These are phyloP conservation scores for Lasioglossum pauxillum DNA, from an alignment of 2,888 invertebrate species.

Conservation along the genomic window DNA sequence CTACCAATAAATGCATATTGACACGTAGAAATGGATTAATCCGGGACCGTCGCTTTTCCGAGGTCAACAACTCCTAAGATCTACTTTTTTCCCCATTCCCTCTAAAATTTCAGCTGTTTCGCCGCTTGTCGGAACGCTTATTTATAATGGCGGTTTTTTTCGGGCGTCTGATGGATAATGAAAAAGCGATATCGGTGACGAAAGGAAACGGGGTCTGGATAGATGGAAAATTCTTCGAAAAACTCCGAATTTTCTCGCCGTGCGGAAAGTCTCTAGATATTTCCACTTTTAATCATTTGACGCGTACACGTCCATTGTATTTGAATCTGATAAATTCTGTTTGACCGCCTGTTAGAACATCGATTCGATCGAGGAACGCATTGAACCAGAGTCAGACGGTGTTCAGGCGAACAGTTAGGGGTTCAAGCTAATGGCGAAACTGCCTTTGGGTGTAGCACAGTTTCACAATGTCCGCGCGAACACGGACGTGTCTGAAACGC, in stretches of 20 bases:
- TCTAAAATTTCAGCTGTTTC: not conserved
- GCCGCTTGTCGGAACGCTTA: not conserved
- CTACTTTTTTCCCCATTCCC: slow-evolving; percentile 10
- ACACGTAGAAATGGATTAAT: slow-evolving; percentile 50
- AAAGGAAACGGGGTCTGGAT: not conserved
- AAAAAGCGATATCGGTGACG: slow-evolving; percentile 17
- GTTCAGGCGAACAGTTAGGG: not conserved
- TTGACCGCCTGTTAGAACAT: not conserved
- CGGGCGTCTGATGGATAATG: not conserved
- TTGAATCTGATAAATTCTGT: not conserved
- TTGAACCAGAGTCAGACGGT: not conserved
- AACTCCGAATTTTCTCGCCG: not conserved
- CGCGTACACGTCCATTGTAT: not conserved
- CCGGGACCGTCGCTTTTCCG: not conserved
- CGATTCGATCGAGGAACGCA: not conserved
- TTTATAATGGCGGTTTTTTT: slow-evolving; percentile 4
- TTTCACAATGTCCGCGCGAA: slow-evolving; percentile 57
- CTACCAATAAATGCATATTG: slow-evolving; percentile 47
- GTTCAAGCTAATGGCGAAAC: slow-evolving; percentile 43
- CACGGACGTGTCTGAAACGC: slow-evolving; percentile 49
- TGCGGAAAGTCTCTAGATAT: not conserved
- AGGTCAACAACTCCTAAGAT: slow-evolving; percentile 45
- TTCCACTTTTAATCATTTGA: not conserved
- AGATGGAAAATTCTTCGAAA: not conserved
- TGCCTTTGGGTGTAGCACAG: slow-evolving; percentile 53